Base-by-base conservation (phyloP, 2,113 vertebrate species). In the Varanus komodoensis region DNA sequence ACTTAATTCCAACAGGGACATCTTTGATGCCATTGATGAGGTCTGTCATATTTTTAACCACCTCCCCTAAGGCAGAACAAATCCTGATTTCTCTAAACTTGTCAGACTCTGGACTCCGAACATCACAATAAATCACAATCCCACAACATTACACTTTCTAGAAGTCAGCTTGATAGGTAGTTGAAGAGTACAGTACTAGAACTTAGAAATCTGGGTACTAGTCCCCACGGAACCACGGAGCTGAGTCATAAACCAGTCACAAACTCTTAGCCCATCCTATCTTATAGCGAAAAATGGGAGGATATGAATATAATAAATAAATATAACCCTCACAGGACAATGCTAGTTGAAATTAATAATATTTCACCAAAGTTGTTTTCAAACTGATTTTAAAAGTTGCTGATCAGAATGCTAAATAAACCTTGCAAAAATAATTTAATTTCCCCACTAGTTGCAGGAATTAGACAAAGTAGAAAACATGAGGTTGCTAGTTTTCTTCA, bases 11-110 rank as follows among this genome's bases (percentile, higher is more conserved):
- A 54, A 54, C n/a, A 89, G 83, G 54, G 44, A 68, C 17, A 67
- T 82, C 19, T 74, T 89, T 12, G 57, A 32, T 91, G 44, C n/a
- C 8, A 50, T 89, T 73, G 71, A 85, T 50, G 44, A 34, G 7
- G 14, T 48, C 57, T 68, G 54, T 6, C 25, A 86, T 61, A 75
- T 75, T 61, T 90, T 88, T 86, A 89, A 86, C 78, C 73, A 82
- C 57, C 74, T 82, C 57, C 32, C 61, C 25, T 34, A 86, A 82
- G 25, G 54, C 15, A 91, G 57, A 44, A 57, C 32, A 89, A 89
- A 89, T 75, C 19, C n/a, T 27, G 54, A 17, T 82, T 64, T 82
- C 69, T 19, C 52, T 25, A 85, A 82, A 85, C 54, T 29, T 86
- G 23, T 68, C 77, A 82, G n/a, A 74, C 48, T 82, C 75, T 86